Base-by-base conservation (phyloP, 2,113 vertebrate genomes). In the Geococcyx californianus region DNA sequence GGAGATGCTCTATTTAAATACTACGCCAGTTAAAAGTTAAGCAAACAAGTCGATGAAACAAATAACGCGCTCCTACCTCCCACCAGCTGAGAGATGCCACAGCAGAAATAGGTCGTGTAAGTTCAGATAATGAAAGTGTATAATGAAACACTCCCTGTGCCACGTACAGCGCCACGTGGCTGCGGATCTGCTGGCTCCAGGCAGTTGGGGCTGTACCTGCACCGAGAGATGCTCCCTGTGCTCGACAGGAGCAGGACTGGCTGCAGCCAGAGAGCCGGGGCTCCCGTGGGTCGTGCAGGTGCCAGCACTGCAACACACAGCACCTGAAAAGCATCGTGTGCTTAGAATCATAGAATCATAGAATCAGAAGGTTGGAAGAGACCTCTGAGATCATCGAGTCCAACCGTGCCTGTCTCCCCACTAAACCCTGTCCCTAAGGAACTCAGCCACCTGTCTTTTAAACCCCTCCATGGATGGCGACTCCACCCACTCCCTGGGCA, bases 241-340 rank as follows among this genome's bases (percentile, higher is more conserved):
- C 13, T 16, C 24, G 34, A 59, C 15, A 23, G 40, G 16, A 68
- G 63, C 56, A 40, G 15, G 33, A 34, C n/a, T 21, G 63, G 7
- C 33, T 21, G 31, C 38, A 34, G 38, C 12, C 52, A 44, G 13
- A 33, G 18, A 13, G 34, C 11, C 1, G 1, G 1, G 31, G 20
- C 77, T 59, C 21, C 0, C 0, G 31, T 4, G 38, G 63, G 52
- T 40, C 56, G 28, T 3, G 6, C 21, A 0, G 0, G 44, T 23
- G 86, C 52, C 44, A 4, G n/a, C 0, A 5, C 28, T 29, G 20
- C 31, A 8, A 5, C 24, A 7, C 40, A 3, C 16, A 42, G 15
- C 3, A 5, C 6, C 1, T 4, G 6, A 19, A 62, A 74, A 68
- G 36, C 10, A 0, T 3, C 2, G 3, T 1, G 25, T 1, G 5